Evolutionary conservation across 1,140 invertebrate species (phyloP), one percentile per base, ranked within the genome.

Genomic region (Drosophila fuyamai): DNA sequence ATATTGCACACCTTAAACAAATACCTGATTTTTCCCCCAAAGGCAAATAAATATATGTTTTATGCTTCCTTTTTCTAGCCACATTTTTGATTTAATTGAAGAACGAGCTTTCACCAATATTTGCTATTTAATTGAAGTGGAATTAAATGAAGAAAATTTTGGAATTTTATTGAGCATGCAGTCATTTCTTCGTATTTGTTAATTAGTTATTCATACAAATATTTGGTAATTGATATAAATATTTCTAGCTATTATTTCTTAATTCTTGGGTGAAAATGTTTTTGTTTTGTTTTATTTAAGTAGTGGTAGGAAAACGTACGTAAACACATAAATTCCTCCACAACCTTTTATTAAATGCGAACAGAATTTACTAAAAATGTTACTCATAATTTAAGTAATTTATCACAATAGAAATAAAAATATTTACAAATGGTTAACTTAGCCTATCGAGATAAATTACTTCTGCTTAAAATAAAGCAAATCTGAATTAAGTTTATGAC

Each of bases 1-100:
- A 36, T 23, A 43, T 41, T n/a, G 13, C 5, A 16, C 4, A 35
- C 14, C 54, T 53, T 43, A 58, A 57, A 62, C 41, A 62, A 62
- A 58, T 41, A 55, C 1, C 10, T 10, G n/a, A 7, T 41, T 43
- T 29, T 23, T 5, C 12, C 12, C 9, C 43, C 10, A 0, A 41
- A 58, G 4, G 0, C 4, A 44, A n/a, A 2, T 43, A 12, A 41
- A 27, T 55, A 12, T 10, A 12, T 0, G 1, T 23, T 16, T n/a
- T 5, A n/a, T 16, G 4, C 29, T 41, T 23, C 23, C 23, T 3
- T 23, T 62, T 40, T 41, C 8, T 41, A 5, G 8, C 5, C 14
- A 18, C 9, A 9, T 23, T 38, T 54, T 8, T 1, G 8, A 16
- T 35, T 53, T 35, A 47, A 32, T 47, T 58, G 27, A 10, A 1